Conservation (phyloP, 2,113 vertebrate species). For the Romanogobio albipinnatus region DNA sequence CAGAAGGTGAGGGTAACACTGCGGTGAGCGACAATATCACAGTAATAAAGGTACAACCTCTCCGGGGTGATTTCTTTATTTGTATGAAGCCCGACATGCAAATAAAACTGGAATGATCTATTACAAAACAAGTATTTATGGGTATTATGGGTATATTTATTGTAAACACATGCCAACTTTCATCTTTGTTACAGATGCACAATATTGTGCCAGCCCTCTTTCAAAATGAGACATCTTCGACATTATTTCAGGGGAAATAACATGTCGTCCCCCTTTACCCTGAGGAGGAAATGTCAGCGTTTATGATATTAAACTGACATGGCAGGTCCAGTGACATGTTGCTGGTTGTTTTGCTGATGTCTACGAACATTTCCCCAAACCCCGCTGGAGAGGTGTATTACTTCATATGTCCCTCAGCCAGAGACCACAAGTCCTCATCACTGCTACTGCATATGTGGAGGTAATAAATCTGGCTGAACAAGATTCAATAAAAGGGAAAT, state of each 20-base stretch:
- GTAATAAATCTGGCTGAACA: slow-evolving; percentile 31
- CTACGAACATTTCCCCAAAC: slow-evolving; percentile 35
- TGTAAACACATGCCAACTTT: not conserved
- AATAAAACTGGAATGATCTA: not conserved
- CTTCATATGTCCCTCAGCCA: slow-evolving; percentile 13
- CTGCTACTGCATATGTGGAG: slow-evolving; percentile 35
- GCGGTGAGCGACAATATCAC: not conserved
- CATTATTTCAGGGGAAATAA: slow-evolving; percentile 34
- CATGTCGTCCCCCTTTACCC: slow-evolving; percentile 46
- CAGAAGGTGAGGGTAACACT: slow-evolving; percentile 12
- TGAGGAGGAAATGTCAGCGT: slow-evolving; percentile 50
- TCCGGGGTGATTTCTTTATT: slow-evolving; percentile 8
- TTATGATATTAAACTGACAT: slow-evolving; percentile 36
- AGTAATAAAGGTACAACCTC: slow-evolving; percentile 32
- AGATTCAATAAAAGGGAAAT: slow-evolving; percentile 26
- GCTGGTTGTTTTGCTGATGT: slow-evolving; percentile 37
- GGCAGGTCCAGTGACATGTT: slow-evolving; percentile 45
- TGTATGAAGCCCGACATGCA: slow-evolving; percentile 13
- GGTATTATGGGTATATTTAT: slow-evolving; percentile 9
- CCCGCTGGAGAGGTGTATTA: slow-evolving; percentile 37
- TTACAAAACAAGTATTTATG: slow-evolving; percentile 6
- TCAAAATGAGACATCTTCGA: slow-evolving; percentile 26
- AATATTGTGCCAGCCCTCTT: slow-evolving; percentile 1
- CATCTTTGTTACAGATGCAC: not conserved
- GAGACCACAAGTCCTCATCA: slow-evolving; percentile 21